Evolutionary conservation across 2,113 vertebrate species (phyloP).

Genomic region (Epinephelus fuscoguttatus): DNA sequence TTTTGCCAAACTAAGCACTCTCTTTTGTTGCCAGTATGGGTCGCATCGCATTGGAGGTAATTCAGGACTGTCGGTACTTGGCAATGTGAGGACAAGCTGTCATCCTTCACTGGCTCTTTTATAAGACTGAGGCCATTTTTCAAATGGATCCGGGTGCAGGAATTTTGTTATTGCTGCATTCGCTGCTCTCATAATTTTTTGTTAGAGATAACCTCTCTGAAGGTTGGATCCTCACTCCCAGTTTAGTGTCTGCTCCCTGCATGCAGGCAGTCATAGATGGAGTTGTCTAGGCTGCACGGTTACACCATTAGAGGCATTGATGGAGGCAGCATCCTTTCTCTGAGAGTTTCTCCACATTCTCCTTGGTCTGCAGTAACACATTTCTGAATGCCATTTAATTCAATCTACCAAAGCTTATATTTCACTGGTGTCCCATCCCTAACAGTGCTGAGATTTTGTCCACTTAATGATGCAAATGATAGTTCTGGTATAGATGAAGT

Average conservation of each 20-base stretch:
- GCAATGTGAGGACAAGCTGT: slow-evolving; percentile 56
- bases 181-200: not conserved
- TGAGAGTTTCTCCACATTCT: not conserved
- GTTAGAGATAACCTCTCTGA: not conserved
- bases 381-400: not conserved
- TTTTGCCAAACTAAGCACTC: slow-evolving; percentile 49
- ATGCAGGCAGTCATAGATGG: not conserved
- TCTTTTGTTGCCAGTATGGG: slow-evolving; percentile 42
- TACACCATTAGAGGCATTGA: not conserved
- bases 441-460: not conserved
- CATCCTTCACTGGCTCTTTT: slow-evolving; percentile 32
- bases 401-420: not conserved
- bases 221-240: not conserved
- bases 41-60: slow-evolving; percentile 47
- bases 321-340: not conserved
- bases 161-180: not conserved
- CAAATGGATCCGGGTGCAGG: slow-evolving; percentile 8
- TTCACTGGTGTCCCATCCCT: not conserved
- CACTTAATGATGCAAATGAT: not conserved
- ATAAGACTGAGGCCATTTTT: slow-evolving; percentile 15
- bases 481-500: not conserved
- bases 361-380: too few relatives aligned
- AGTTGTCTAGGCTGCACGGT: not conserved
- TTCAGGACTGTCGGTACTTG: slow-evolving; percentile 54
- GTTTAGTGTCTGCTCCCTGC: not conserved